Percentiles rank a stretch among this genome's conserved stretches.
Conservation (phyloP, 2,113 vertebrate species). For the Odontesthes bonariensis region DNA sequence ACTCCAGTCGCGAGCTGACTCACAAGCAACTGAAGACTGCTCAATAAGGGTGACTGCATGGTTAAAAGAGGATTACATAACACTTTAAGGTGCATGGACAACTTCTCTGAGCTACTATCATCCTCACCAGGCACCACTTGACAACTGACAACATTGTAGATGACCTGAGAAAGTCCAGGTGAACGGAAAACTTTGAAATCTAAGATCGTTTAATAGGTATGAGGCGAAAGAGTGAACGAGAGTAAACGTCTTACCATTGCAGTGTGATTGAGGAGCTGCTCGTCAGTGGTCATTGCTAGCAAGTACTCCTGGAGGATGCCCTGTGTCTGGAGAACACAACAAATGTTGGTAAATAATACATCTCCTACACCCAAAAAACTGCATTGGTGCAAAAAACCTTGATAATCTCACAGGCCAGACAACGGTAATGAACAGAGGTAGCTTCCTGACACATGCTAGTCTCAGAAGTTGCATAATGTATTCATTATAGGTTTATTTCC, state of each 20-base stretch:
- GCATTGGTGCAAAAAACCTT: background rate
- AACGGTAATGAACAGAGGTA: background rate
- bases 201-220: background rate
- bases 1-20: constrained; percentile 48
- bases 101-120: constrained; percentile 7
- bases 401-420: constrained; percentile 1
- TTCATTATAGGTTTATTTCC: constrained; percentile 28
- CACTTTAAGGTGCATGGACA: constrained; percentile 1
- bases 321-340: constrained; percentile 84
- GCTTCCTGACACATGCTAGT: background rate
- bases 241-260: constrained; percentile 86
- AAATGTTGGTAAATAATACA: background rate
- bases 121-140: background rate
- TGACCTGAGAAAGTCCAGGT: background rate
- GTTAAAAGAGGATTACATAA: constrained; percentile 39
- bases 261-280: constrained; percentile 91
- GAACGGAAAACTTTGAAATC: background rate
- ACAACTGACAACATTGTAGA: background rate
- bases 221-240: background rate
- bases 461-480: constrained; percentile 33
- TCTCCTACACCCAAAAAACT: background rate
- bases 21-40: constrained; percentile 43
- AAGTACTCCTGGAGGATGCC: constrained; percentile 94
- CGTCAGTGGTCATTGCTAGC: constrained; percentile 93
- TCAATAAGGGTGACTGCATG: constrained; percentile 36